These are phyloP conservation scores for Ephydatia muelleri DNA, from an alignment of 37 sponge, comb jelly and placozoan species.

Conservation along the genomic window DNA sequence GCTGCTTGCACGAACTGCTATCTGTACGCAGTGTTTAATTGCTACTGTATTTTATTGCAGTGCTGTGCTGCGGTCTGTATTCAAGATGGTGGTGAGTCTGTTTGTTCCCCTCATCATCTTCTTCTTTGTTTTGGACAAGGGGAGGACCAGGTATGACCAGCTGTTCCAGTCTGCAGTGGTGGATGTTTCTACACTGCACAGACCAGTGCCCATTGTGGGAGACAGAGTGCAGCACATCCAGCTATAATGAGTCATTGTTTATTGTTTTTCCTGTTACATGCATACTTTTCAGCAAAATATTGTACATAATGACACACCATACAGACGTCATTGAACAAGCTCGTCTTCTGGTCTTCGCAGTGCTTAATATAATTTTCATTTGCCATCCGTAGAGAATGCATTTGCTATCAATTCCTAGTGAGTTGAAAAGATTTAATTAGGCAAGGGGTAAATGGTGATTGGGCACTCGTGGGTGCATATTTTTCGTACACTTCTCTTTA, in stretches of 20 bases:
- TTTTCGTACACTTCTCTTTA: no score
- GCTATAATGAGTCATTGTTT: not conserved
- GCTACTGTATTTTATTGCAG: conserved; percentile 18
- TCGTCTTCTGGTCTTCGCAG: no score
- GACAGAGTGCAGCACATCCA: conserved; percentile 15
- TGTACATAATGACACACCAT: no score
- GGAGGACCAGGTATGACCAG: conserved; percentile 51
- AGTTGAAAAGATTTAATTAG: no score
- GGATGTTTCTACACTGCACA: conserved; percentile 27
- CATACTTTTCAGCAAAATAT: not conserved
- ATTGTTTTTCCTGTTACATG: not conserved
- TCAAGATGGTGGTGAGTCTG: conserved; percentile 41
- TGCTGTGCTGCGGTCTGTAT: conserved; percentile 32
- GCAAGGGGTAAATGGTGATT: no score
- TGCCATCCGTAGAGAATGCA: no score
- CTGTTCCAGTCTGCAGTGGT: conserved; percentile 48
- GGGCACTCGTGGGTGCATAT: no score
- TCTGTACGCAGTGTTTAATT: no score
- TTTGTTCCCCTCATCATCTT: conserved; percentile 58
- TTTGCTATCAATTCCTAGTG: no score
- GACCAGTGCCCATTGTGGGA: conserved; percentile 19
- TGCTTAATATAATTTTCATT: no score
- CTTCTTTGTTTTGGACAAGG: conserved; percentile 42
- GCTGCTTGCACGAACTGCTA: no score
- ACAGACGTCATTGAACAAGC: no score